Evolutionary conservation across 2,113 vertebrate genomes (phyloP).

Genomic region (Meleagris gallopavo): DNA sequence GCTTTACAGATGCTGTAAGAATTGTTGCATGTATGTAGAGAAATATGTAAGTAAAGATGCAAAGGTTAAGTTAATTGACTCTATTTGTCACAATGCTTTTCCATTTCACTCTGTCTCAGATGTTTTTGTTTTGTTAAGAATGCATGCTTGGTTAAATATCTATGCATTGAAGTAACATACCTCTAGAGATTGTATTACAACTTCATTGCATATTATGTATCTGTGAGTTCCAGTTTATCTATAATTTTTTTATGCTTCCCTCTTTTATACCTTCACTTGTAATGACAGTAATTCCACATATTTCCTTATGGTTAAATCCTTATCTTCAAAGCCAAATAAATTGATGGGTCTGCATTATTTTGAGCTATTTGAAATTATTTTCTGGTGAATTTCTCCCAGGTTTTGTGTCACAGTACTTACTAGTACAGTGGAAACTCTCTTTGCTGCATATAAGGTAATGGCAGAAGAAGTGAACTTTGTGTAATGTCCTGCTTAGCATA

Average conservation of each 20-base stretch:
- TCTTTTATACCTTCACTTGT: background rate
- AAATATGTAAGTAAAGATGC: background rate
- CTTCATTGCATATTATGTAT: background rate
- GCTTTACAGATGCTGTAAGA: background rate
- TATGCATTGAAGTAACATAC: background rate
- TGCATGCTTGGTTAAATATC: background rate
- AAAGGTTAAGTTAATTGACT: background rate
- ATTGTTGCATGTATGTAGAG: background rate
- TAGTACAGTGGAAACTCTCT: background rate
- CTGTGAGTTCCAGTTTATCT: background rate
- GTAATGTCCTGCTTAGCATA: background rate
- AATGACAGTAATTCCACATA: background rate
- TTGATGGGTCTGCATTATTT: constrained; percentile 8
- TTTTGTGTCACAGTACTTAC: background rate
- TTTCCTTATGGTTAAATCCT: background rate
- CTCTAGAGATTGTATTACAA: background rate
- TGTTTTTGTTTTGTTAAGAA: constrained; percentile 17
- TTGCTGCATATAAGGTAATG: background rate
- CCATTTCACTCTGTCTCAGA: background rate
- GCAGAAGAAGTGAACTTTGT: background rate
- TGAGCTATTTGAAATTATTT: background rate
- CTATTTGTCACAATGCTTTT: background rate
- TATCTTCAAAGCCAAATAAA: background rate
- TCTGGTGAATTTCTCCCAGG: background rate
- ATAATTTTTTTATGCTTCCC: background rate